Conservation (phyloP, 2,797 vertebrate species). For the Rhynchonycteris naso region DNA sequence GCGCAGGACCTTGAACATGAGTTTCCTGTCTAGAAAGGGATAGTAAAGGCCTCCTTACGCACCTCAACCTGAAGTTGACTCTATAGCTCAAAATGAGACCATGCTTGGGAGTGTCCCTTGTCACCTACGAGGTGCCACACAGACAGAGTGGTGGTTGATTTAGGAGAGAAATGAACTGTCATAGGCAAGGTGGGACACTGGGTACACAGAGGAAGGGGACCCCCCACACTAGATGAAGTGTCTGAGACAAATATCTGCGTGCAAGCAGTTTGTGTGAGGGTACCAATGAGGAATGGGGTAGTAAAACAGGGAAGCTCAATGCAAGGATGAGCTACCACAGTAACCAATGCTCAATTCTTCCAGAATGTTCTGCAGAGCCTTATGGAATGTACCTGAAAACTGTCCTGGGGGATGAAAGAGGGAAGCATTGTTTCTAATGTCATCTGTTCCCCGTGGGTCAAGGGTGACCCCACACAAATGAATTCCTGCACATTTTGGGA, state of each 20-base stretch:
- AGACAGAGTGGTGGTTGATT: neutral
- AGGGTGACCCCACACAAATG: neutral
- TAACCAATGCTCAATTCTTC: neutral
- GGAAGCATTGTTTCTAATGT: neutral
- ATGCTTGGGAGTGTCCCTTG: neutral
- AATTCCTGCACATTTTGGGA: neutral
- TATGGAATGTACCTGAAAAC: neutral
- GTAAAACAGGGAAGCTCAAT: neutral
- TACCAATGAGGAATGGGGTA: neutral
- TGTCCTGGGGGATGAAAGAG: neutral
- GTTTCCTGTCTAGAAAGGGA: neutral
- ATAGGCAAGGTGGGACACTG: neutral
- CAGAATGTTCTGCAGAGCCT: constrained; percentile 16
- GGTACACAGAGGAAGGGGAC: too few relatives aligned
- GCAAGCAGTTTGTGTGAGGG: neutral
- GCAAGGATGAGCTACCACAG: neutral
- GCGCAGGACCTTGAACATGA: neutral
- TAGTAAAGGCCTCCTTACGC: neutral
- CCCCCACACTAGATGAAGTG: neutral
- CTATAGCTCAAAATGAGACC: neutral
- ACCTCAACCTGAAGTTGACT: neutral
- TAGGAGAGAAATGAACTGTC: neutral
- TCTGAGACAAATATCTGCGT: neutral
- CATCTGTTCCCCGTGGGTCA: neutral
- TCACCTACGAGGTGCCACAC: neutral